Percentiles rank a stretch among this genome's conserved stretches.
Evolutionary conservation across 1,140 invertebrate genomes (phyloP).

Genomic region (Ips typographus): DNA sequence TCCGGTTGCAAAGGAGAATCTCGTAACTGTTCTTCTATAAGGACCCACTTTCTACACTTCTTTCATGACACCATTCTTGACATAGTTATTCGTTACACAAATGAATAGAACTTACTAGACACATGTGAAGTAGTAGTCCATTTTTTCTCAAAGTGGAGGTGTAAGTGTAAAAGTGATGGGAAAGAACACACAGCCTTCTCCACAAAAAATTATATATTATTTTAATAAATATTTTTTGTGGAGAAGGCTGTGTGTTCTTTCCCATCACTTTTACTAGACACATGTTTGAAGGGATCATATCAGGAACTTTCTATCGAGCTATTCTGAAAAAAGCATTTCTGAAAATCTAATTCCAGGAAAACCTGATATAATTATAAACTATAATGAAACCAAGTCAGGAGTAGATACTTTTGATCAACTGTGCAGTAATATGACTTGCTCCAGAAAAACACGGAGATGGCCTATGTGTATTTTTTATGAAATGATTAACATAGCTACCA

Average conservation of each 20-base stretch:
- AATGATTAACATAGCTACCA: slow-evolving; percentile 11
- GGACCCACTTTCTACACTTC: slow-evolving; percentile 8
- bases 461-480: slow-evolving; percentile 32
- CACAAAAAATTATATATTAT: too few relatives aligned
- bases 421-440: slow-evolving; percentile 45
- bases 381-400: slow-evolving; percentile 54
- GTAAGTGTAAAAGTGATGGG: too few relatives aligned
- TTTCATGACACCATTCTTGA: slow-evolving; percentile 8
- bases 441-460: slow-evolving; percentile 35
- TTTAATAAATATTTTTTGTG: too few relatives aligned
- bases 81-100: slow-evolving; percentile 14
- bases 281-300: too few relatives aligned
- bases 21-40: background rate
- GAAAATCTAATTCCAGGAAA: slow-evolving; percentile 7
- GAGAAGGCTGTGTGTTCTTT: too few relatives aligned
- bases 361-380: slow-evolving; percentile 40
- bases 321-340: background rate
- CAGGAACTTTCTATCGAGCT: background rate
- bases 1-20: slow-evolving; percentile 1
- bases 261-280: too few relatives aligned
- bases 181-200: too few relatives aligned
- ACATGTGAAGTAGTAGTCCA: too few relatives aligned
- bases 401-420: slow-evolving; percentile 55
- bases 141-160: too few relatives aligned
- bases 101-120: slow-evolving; percentile 40